Evolutionary conservation across 2,888 invertebrate genomes (phyloP), one percentile per base, ranked within the genome.

Genomic region (Bombylius major): DNA sequence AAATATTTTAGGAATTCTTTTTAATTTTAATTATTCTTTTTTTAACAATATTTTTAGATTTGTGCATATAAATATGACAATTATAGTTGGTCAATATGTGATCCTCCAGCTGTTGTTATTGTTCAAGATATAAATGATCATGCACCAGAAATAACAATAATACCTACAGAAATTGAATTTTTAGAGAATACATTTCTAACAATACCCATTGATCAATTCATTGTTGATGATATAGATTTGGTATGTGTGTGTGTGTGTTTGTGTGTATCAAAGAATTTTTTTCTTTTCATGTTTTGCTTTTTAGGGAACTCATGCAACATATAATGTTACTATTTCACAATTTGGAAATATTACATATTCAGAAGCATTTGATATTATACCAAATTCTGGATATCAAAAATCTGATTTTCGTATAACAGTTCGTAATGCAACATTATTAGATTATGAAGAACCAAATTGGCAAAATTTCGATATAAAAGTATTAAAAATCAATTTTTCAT

Each of bases 111-210:
- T 0, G 74, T 80, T 52, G 74, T 80, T 52, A 77, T 79, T 56
- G 74, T 78, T 3, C 71, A 78, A 51, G 79, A 78, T 60, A 73
- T 83, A 36, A 87, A 89, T 66, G 85, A 89, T 66, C 80, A 87
- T 65, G 65, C 64, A 13, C 88, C 88, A 0, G 63, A 65, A 61
- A 78, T 82, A 23, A 64, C 73, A 13, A 65, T 72, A 0, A 32
- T 62, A 0, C 70, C 69, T 6, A 75, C 76, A 57, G 56, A 51
- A 7, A 68, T 79, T 6, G 58, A 62, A 1, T 78, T 83, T 47
- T 63, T 69, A 12, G 84, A 83, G 67, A 79, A 78, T 64, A 79
- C 75, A 5, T 75, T 77, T 9, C 65, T 75, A 64, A 77, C 77
- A 0, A 66, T 80, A 3, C 76, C 80, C 58, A 64, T 75, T 5